Percentiles rank a stretch among this genome's conserved stretches.
phyloP scores from a whole-genome alignment of 2,888 invertebrate genomes.

The Drosophila tanythrix region DNA sequence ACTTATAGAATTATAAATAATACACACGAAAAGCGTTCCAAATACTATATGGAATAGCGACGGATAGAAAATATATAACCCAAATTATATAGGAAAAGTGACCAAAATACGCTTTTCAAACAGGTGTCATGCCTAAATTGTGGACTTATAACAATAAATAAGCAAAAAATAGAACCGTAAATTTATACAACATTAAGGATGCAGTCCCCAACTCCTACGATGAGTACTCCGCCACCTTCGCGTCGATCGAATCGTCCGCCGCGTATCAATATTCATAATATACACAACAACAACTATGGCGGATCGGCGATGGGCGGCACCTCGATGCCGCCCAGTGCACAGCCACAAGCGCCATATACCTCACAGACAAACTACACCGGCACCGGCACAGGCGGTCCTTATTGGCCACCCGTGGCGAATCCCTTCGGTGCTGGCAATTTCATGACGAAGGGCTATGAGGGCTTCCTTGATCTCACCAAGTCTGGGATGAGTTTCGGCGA shows the following conservation, averaged over 20 bases:
- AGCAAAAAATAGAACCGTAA: background rate
- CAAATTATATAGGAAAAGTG: slow-evolving; percentile 3
- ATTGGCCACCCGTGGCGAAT: slow-evolving; percentile 83
- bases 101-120: background rate
- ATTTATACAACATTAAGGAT: slow-evolving; percentile 5
- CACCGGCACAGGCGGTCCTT: slow-evolving; percentile 70
- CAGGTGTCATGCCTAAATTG: slow-evolving; percentile 10
- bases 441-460: slow-evolving; percentile 92
- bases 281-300: slow-evolving; percentile 51
- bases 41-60: slow-evolving; percentile 16
- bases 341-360: slow-evolving; percentile 69
- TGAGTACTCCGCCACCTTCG: slow-evolving; percentile 65
- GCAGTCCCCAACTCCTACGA: slow-evolving; percentile 42
- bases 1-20: slow-evolving; percentile 34
- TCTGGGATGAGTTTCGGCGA: slow-evolving; percentile 93
- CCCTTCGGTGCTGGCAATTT: slow-evolving; percentile 90
- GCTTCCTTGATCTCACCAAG: slow-evolving; percentile 92
- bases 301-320: slow-evolving; percentile 55
- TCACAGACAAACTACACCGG: slow-evolving; percentile 74
- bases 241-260: slow-evolving; percentile 81
- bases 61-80: background rate
- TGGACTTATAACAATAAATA: background rate
- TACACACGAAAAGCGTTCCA: slow-evolving; percentile 13
- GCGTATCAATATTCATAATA: slow-evolving; percentile 80
- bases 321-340: slow-evolving; percentile 77